A percentile compares a stretch with the other conserved stretches of the same genome.
Conservation (phyloP, 2,113 vertebrate genomes). For the Diadophis punctatus region DNA sequence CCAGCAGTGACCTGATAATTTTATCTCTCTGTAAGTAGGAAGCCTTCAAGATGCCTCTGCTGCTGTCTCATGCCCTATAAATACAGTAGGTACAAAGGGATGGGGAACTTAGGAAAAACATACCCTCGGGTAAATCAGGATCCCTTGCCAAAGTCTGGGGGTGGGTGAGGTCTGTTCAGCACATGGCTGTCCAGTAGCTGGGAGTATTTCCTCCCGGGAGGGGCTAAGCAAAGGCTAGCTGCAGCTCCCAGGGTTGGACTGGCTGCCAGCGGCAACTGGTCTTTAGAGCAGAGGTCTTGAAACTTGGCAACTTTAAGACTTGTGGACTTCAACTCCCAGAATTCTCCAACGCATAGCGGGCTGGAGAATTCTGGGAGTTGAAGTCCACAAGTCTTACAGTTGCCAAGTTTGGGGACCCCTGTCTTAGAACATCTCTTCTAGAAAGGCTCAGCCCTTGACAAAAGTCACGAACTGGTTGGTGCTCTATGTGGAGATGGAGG, state of each 20-base stretch:
- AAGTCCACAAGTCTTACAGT: too few species aligned
- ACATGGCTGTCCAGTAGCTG: background rate
- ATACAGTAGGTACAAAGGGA: slow-evolving; percentile 49
- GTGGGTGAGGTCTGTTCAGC: background rate
- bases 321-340: too few species aligned
- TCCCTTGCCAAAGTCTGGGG: background rate
- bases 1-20: slow-evolving; percentile 56
- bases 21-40: slow-evolving; percentile 63
- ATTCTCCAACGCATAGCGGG: too few species aligned
- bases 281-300: too few species aligned
- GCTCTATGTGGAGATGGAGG: background rate
- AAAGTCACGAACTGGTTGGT: background rate
- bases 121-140: background rate
- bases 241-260: background rate
- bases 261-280: background rate
- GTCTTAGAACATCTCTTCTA: background rate
- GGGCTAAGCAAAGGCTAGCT: background rate
- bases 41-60: slow-evolving; percentile 62
- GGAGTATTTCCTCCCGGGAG: background rate
- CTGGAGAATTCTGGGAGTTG: too few species aligned
- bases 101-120: slow-evolving; percentile 27
- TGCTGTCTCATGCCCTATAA: slow-evolving; percentile 56
- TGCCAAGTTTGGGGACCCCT: too few species aligned
- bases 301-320: too few species aligned
- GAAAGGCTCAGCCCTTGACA: background rate